These are phyloP conservation scores for Achlya flavicornis DNA, from an alignment of 2,888 invertebrate species.

Conservation along the genomic window DNA sequence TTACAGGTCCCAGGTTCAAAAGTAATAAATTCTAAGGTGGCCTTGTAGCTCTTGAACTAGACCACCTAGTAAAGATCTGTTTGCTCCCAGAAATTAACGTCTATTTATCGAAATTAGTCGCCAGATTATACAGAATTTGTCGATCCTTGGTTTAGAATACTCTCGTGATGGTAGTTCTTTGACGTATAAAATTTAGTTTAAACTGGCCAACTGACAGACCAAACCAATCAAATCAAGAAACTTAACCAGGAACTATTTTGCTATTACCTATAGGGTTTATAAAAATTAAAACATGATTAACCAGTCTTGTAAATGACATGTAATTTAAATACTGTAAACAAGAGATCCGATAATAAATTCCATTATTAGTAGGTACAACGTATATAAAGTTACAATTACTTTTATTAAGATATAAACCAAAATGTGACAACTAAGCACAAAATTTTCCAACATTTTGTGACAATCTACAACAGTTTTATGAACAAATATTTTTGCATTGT, in stretches of 20 bases:
- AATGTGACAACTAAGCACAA: background rate
- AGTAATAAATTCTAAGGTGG: too few species aligned
- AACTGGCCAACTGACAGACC: too few species aligned
- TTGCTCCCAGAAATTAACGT: too few species aligned
- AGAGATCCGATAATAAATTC: constrained; percentile 77
- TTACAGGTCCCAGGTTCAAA: too few species aligned
- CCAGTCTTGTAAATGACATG: constrained; percentile 82
- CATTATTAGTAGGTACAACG: constrained; percentile 56
- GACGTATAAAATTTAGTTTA: too few species aligned
- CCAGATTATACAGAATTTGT: too few species aligned
- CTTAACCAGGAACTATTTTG: background rate
- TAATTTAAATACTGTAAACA: constrained; percentile 83
- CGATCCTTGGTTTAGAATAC: too few species aligned
- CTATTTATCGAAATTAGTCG: too few species aligned
- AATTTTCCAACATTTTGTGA: background rate
- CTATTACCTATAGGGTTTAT: background rate
- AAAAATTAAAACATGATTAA: constrained; percentile 84
- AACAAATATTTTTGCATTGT: background rate
- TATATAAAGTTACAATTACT: constrained; percentile 39
- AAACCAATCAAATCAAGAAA: too few species aligned
- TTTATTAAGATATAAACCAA: constrained; percentile 24
- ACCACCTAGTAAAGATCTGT: too few species aligned
- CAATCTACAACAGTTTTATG: background rate
- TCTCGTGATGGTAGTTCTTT: too few species aligned
- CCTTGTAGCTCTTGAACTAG: too few species aligned